Base-by-base conservation (phyloP, 1,140 invertebrate species). In the Musca domestica region DNA sequence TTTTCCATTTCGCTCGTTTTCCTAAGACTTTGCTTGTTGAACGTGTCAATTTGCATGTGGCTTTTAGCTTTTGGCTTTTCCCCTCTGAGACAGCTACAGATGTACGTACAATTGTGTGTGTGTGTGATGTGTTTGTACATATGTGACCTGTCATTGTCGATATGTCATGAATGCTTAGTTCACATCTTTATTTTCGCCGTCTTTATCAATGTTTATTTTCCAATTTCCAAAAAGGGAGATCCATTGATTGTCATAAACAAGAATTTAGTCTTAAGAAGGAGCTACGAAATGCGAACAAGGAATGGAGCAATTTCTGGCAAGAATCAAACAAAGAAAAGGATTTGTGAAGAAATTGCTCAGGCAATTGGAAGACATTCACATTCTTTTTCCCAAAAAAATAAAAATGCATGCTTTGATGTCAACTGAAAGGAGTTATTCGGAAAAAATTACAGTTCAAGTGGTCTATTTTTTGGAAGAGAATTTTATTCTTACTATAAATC, bases 41-140 rank as follows among this genome's bases (percentile, higher is more conserved):
- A 61, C 56, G 56, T 61, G 56, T 61, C 56, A 61, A 61, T 61
- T 61, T 61, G 56, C 56, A 61, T 61, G 56, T 61, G 27, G 56
- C 56, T 61, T 61, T 41, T 34, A 17, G 27, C 30, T 61, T 61
- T 41, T 34, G 27, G 27, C 30, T n/a, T 20, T 61, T 61, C 34
- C 23, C 15, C 34, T 19, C 19, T 19, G 23, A n/a, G 52, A 56
- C 17, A 12, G 22, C 12, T 34, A 7, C 34, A 30, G 3, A 27
- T 58, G 9, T 56, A n/a, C 10, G 10, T 52, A 25, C 2, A 2
- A 20, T 25, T 56, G 23, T 17, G 22, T 56, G 14, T 56, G 12
- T 56, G 52, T 56, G n/a, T n/a, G n/a, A n/a, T n/a, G n/a, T n/a
- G n/a, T n/a, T n/a, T n/a, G n/a, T 34, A 7, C 34, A 30, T 2